Percentiles rank a stretch among this genome's conserved stretches.
These are phyloP conservation scores for Holacanthella duospinosa DNA, from an alignment of 2,888 invertebrate genomes.

Conservation along the genomic window DNA sequence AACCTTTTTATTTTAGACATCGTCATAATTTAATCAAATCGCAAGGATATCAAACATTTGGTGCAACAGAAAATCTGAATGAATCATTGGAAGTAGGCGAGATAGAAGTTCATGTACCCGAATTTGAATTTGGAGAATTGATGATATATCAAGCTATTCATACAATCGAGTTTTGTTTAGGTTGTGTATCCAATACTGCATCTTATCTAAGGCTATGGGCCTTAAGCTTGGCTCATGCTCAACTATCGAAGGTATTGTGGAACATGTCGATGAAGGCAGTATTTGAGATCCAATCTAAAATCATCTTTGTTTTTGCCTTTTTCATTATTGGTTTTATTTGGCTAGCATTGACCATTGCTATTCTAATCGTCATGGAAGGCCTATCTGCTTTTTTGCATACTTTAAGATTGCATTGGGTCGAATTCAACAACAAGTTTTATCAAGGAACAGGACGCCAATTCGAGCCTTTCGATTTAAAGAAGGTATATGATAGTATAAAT, in stretches of 20 bases:
- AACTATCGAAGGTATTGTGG: conserved; percentile 63
- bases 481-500: conserved; percentile 48
- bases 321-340: conserved; percentile 93
- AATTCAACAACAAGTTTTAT: conserved; percentile 98
- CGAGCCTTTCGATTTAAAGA: conserved; percentile 84
- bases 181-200: conserved; percentile 88
- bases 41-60: too few species aligned
- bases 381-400: conserved; percentile 97
- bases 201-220: conserved; percentile 99
- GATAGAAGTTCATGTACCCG: conserved; percentile 47
- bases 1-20: too few species aligned
- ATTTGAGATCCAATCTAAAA: conserved; percentile 62
- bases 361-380: conserved; percentile 97
- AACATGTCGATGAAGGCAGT: conserved; percentile 82
- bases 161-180: conserved; percentile 95
- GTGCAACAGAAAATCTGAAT: not conserved
- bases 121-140: conserved; percentile 50
- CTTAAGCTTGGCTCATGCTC: conserved; percentile 92
- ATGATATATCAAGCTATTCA: conserved; percentile 71
- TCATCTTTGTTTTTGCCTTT: conserved; percentile 67
- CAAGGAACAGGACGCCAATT: conserved; percentile 80
- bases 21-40: too few species aligned
- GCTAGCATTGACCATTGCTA: conserved; percentile 83
- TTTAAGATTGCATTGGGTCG: conserved; percentile 95
- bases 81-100: not conserved